Percentiles rank a stretch among this genome's conserved stretches.
These are phyloP conservation scores for Tauraco erythrolophus DNA, from an alignment of 2,113 vertebrate genomes.

Conservation along the genomic window DNA sequence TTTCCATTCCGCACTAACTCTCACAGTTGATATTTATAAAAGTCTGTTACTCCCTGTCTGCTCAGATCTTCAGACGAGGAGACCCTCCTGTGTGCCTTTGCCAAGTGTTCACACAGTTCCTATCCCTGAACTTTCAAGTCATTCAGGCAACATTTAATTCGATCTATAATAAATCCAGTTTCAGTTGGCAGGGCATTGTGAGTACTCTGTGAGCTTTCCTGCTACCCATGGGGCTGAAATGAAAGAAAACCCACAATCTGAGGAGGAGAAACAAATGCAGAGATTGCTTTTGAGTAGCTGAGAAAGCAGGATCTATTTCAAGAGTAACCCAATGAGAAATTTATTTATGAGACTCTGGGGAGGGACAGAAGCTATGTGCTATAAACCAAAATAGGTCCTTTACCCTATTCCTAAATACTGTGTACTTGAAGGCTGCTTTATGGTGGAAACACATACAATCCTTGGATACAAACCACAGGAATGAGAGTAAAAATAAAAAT, in stretches of 20 bases:
- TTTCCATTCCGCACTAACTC: neutral
- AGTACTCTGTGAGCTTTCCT: neutral
- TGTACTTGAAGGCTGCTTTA: neutral
- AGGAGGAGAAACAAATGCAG: slow-evolving; percentile 9
- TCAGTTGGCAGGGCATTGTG: slow-evolving; percentile 15
- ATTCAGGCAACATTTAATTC: slow-evolving; percentile 24
- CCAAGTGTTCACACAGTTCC: neutral
- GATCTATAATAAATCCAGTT: slow-evolving; percentile 12
- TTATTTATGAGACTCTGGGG: slow-evolving; percentile 19
- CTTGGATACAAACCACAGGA: neutral
- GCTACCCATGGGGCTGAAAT: neutral
- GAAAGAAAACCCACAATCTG: slow-evolving; percentile 18
- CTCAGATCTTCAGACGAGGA: neutral
- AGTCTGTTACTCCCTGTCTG: neutral
- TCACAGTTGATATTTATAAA: neutral
- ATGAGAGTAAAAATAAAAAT: neutral
- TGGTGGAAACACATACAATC: neutral
- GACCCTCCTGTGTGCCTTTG: neutral
- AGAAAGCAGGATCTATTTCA: slow-evolving; percentile 27
- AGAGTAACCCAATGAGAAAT: slow-evolving; percentile 50
- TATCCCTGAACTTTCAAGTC: neutral
- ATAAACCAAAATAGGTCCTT: slow-evolving; percentile 47
- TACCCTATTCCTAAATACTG: neutral
- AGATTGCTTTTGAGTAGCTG: neutral
- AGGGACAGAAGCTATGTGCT: slow-evolving; percentile 5